A percentile compares a stretch with the other conserved stretches of the same genome.
Evolutionary conservation across 2,797 vertebrate genomes (phyloP).

Genomic region (Myiotriccus ornatus): DNA sequence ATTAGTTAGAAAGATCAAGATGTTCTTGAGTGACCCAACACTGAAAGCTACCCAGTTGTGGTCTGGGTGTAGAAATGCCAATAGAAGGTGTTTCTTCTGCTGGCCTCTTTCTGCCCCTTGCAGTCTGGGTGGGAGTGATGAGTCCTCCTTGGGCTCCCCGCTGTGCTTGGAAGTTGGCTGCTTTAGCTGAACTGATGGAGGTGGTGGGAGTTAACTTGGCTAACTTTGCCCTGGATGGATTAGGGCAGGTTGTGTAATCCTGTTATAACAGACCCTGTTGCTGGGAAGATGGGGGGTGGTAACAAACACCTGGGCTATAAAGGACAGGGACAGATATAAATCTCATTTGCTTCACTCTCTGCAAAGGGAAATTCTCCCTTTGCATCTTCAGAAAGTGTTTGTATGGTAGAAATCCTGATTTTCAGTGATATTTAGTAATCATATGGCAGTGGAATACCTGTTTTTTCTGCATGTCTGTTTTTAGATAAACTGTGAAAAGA

Average conservation of each 20-base stretch:
- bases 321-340: background rate
- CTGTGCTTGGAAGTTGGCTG: background rate
- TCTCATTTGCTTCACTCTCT: background rate
- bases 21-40: background rate
- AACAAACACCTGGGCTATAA: background rate
- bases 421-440: background rate
- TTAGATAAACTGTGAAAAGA: background rate
- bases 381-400: background rate
- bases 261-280: background rate
- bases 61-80: background rate
- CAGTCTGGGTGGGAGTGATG: rapidly evolving
- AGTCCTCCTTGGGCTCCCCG: rapidly evolving
- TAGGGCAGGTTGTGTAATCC: background rate
- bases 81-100: background rate
- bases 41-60: background rate
- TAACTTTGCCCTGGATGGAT: background rate
- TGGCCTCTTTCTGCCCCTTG: background rate
- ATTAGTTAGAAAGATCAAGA: background rate
- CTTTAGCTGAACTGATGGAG: background rate
- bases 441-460: background rate
- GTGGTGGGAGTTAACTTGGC: background rate
- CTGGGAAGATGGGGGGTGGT: background rate
- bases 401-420: background rate
- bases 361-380: background rate
- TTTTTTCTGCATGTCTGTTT: background rate